Conservation (phyloP, 2,797 vertebrate species). For the Okamejei kenojei region DNA sequence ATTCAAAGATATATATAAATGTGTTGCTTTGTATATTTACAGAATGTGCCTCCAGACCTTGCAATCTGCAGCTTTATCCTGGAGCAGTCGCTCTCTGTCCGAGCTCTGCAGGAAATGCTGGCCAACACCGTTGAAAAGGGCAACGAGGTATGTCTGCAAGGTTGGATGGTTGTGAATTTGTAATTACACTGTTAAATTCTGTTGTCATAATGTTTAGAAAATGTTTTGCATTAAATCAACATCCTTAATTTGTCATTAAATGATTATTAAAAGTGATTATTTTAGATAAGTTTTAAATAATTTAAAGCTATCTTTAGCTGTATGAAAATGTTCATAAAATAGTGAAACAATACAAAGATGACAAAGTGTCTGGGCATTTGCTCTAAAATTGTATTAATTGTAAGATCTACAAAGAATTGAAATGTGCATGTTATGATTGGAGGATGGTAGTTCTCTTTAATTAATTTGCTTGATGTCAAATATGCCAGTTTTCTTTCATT, state of each 20-base stretch:
- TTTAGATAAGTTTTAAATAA: not conserved
- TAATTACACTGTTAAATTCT: not conserved
- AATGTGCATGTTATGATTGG: not conserved
- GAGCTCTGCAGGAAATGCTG: slow-evolving; percentile 90
- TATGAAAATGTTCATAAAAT: not conserved
- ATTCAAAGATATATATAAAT: not conserved
- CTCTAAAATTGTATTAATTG: not conserved
- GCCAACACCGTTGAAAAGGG: slow-evolving; percentile 78
- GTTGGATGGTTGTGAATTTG: not conserved
- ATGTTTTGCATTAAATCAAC: not conserved
- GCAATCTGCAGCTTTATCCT: slow-evolving; percentile 76
- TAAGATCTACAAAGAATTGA: not conserved
- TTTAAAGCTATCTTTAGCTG: not conserved
- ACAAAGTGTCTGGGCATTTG: too few species aligned
- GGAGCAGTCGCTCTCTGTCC: slow-evolving; percentile 84
- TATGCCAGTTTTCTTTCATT: not conserved
- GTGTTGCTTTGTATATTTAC: slow-evolving; percentile 39
- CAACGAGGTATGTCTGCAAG: slow-evolving; percentile 61
- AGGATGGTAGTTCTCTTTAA: not conserved
- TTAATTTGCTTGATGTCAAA: not conserved
- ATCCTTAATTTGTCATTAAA: not conserved
- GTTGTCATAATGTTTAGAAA: not conserved
- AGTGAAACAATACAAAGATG: not conserved
- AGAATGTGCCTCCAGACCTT: slow-evolving; percentile 85
- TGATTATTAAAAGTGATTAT: not conserved